These are phyloP conservation scores for Xylocopa sonorina DNA, from an alignment of 1,140 invertebrate genomes.

Conservation along the genomic window DNA sequence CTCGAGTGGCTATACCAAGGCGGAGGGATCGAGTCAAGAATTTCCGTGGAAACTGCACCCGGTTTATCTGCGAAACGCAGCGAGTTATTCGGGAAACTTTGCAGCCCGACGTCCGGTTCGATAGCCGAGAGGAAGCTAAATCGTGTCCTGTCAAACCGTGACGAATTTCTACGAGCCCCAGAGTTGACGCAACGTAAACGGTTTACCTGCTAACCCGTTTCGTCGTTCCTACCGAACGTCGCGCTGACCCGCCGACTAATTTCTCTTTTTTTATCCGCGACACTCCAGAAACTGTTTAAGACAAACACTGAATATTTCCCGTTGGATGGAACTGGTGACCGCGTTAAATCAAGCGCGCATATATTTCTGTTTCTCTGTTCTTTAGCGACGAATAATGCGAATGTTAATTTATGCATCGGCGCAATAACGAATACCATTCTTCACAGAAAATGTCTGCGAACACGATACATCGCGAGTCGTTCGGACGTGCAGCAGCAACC, in stretches of 20 bases:
- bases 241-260: neutral
- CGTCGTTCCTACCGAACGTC: neutral
- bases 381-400: no score
- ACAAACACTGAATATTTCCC: neutral
- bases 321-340: no score
- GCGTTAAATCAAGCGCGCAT: neutral
- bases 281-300: neutral
- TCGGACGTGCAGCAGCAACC: neutral
- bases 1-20: neutral
- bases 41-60: neutral
- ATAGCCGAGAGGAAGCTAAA: neutral
- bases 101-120: no score
- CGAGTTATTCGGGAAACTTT: neutral
- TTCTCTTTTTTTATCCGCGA: neutral
- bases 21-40: constrained; percentile 6
- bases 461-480: neutral
- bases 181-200: neutral
- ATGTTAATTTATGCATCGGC: no score
- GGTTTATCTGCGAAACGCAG: neutral
- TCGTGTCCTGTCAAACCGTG: neutral
- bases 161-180: neutral
- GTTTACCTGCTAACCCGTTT: neutral
- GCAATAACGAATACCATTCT: no score
- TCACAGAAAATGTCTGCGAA: no score
- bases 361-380: no score